phyloP scores from a whole-genome alignment of 53 echinoderm and acorn worm species.

The Holothuria scabra region DNA sequence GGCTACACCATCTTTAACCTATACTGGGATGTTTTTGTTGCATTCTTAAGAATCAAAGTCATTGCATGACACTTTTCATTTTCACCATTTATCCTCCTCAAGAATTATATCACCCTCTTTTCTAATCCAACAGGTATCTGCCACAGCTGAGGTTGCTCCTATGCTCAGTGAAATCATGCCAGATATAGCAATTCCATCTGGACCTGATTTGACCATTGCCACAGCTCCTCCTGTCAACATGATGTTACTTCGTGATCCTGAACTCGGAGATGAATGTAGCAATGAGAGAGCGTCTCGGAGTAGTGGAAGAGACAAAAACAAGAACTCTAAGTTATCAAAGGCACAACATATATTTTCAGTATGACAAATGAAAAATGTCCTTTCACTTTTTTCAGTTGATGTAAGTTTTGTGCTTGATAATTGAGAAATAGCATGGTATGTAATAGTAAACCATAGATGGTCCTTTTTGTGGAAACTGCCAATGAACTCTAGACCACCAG shows the following conservation, averaged over 20 bases:
- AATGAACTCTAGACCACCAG: too few species aligned
- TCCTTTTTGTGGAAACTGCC: too few species aligned
- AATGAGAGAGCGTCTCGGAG: slow-evolving; percentile 30
- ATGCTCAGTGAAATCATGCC: slow-evolving; percentile 99
- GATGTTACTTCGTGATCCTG: slow-evolving; percentile 94
- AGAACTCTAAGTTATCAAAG: slow-evolving; percentile 34
- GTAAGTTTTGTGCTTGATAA: too few species aligned
- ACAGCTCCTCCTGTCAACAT: slow-evolving; percentile 98
- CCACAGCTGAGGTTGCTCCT: slow-evolving; percentile 89
- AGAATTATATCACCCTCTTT: neutral
- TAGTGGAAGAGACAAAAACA: slow-evolving; percentile 45
- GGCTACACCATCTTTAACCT: too few species aligned
- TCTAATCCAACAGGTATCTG: slow-evolving; percentile 66
- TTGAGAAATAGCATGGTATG: too few species aligned
- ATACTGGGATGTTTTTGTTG: too few species aligned
- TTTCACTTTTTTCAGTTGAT: too few species aligned
- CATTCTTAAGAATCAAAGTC: too few species aligned
- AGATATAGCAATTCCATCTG: slow-evolving; percentile 98
- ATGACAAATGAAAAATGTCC: neutral
- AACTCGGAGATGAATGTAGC: slow-evolving; percentile 86
- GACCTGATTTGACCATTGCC: slow-evolving; percentile 98
- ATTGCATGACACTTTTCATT: too few species aligned
- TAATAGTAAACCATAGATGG: too few species aligned
- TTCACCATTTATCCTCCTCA: neutral
- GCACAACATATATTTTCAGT: slow-evolving; percentile 47